phyloP scores from a whole-genome alignment of 2,113 vertebrate genomes.

The Forbesichthys papilliferus region DNA sequence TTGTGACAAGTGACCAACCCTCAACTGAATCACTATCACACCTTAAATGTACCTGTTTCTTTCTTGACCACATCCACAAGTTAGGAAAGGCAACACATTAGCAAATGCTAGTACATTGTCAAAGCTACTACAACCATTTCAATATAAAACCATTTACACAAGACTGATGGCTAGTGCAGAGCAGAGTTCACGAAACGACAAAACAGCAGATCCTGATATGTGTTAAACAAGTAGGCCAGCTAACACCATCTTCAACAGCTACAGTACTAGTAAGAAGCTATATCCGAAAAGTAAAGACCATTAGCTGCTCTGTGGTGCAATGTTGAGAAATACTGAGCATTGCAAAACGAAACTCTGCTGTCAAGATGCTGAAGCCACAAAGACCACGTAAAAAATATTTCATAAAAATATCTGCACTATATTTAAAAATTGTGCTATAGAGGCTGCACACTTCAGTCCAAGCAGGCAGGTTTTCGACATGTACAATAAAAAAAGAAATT shows the following conservation, averaged over 20 bases:
- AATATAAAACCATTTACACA: background rate
- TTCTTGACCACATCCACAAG: constrained; percentile 6
- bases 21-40: background rate
- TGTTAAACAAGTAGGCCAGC: background rate
- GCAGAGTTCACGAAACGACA: background rate
- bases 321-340: background rate
- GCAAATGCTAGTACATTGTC: background rate
- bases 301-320: constrained; percentile 5
- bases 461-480: background rate
- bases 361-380: constrained; percentile 14
- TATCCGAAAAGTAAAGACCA: background rate
- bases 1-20: background rate
- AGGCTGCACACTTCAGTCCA: background rate
- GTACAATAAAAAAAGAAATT: constrained; percentile 1
- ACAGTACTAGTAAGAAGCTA: background rate
- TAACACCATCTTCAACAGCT: background rate
- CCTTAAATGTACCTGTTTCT: background rate
- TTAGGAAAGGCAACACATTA: constrained; percentile 1
- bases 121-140: background rate
- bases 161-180: background rate
- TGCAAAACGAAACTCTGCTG: background rate
- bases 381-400: background rate
- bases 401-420: background rate
- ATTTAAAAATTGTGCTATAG: background rate
- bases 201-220: constrained; percentile 1